Evolutionary conservation across 2,113 vertebrate genomes (phyloP).

Genomic region (Tachycineta bicolor): DNA sequence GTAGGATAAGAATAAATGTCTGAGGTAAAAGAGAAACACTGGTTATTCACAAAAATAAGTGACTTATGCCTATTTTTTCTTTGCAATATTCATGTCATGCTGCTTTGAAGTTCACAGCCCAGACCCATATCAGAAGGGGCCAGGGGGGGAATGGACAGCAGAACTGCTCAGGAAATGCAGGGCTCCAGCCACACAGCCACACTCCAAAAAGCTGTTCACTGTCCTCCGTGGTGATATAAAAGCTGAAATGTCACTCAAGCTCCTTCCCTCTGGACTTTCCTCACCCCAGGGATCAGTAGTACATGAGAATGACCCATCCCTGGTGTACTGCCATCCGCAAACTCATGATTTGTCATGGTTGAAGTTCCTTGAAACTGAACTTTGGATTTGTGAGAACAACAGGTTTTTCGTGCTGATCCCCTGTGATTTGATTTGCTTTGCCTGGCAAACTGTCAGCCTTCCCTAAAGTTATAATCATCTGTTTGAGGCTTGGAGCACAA

Average conservation of each 20-base stretch:
- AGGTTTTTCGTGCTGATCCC: not conserved
- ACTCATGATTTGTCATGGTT: conserved; percentile 62
- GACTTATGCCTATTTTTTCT: not conserved
- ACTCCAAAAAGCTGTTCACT: not conserved
- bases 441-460: conserved; percentile 32
- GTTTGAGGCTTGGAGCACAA: not conserved
- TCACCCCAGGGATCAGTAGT: conserved; percentile 46
- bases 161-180: not conserved
- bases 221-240: not conserved
- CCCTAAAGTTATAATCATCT: not conserved
- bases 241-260: conserved; percentile 48
- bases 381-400: conserved; percentile 44
- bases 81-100: not conserved
- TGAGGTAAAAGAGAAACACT: not conserved
- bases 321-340: conserved; percentile 33
- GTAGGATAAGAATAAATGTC: not conserved
- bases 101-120: not conserved
- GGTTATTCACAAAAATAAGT: not conserved
- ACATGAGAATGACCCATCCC: conserved; percentile 63
- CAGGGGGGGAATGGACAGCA: not conserved
- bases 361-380: conserved; percentile 52
- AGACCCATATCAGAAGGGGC: not conserved
- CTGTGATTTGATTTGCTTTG: conserved; percentile 15
- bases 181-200: not conserved
- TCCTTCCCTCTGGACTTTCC: conserved; percentile 29